phyloP scores from a whole-genome alignment of 2,888 invertebrate species.

The Ecliptopera silaceata region DNA sequence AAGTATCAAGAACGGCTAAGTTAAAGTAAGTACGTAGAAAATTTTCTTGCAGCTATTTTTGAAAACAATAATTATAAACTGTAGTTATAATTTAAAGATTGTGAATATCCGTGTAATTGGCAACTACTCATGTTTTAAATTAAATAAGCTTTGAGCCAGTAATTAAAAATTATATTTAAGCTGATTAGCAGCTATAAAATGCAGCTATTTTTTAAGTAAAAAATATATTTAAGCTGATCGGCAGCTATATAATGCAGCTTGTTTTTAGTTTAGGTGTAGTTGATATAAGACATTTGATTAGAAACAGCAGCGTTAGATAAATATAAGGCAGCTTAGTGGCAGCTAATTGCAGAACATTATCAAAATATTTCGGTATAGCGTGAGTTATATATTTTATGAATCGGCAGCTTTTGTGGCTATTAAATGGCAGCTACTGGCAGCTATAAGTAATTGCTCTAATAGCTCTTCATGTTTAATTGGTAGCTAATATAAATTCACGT shows the following conservation, averaged over 20 bases:
- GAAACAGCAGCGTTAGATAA: too few relatives aligned
- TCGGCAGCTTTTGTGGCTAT: background rate
- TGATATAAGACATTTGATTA: too few relatives aligned
- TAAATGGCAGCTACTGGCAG: background rate
- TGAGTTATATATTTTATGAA: too few relatives aligned
- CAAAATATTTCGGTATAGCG: too few relatives aligned
- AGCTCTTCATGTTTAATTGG: background rate
- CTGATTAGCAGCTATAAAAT: background rate
- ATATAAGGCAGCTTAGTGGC: too few relatives aligned
- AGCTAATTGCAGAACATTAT: too few relatives aligned
- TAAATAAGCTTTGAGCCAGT: too few relatives aligned
- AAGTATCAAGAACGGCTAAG: slow-evolving; percentile 1
- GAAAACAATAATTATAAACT: background rate
- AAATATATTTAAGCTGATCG: too few relatives aligned
- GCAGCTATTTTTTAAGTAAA: background rate
- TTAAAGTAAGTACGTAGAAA: too few relatives aligned
- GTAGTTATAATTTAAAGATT: background rate
- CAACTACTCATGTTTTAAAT: background rate
- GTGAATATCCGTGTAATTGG: background rate
- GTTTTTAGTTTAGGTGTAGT: background rate
- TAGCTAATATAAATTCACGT: background rate
- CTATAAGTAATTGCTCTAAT: background rate
- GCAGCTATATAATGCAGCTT: background rate
- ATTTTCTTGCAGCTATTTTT: background rate
- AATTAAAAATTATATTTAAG: too few relatives aligned